Percentiles rank a stretch among this genome's conserved stretches.
These are phyloP conservation scores for Sebastes hubbsi DNA, from an alignment of 2,797 vertebrate genomes.

Conservation along the genomic window DNA sequence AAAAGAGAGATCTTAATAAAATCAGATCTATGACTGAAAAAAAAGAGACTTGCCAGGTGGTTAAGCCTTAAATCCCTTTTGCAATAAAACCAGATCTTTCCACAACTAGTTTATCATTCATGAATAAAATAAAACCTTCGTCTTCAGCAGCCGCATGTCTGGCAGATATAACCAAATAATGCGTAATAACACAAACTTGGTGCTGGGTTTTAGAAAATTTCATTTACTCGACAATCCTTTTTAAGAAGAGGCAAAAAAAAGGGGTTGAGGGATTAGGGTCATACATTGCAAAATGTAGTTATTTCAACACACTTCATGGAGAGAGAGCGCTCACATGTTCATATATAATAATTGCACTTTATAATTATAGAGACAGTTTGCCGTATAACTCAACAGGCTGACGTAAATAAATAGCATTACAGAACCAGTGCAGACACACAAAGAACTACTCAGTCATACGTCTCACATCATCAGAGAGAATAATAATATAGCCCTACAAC, in stretches of 20 bases:
- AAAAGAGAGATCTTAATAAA: constrained; percentile 47
- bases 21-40: constrained; percentile 31
- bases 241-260: constrained; percentile 78
- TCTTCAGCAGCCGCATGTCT: neutral
- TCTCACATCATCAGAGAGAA: constrained; percentile 50
- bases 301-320: constrained; percentile 75
- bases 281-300: constrained; percentile 78
- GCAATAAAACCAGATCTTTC: constrained; percentile 53
- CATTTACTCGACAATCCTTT: constrained; percentile 85
- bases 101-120: constrained; percentile 35
- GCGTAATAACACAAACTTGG: constrained; percentile 44
- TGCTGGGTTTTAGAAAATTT: constrained; percentile 78
- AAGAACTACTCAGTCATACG: constrained; percentile 63
- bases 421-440: constrained; percentile 70
- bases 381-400: constrained; percentile 64
- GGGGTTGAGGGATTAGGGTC: constrained; percentile 66
- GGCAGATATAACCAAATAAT: constrained; percentile 20
- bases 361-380: constrained; percentile 80
- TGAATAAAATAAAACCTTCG: constrained; percentile 13
- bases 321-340: constrained; percentile 76
- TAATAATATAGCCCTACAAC: constrained; percentile 70
- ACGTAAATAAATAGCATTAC: constrained; percentile 77
- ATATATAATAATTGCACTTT: constrained; percentile 86
- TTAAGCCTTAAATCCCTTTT: constrained; percentile 42
- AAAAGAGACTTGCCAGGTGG: neutral